phyloP scores from a whole-genome alignment of 2,797 vertebrate species.

The Acomys russatus region DNA sequence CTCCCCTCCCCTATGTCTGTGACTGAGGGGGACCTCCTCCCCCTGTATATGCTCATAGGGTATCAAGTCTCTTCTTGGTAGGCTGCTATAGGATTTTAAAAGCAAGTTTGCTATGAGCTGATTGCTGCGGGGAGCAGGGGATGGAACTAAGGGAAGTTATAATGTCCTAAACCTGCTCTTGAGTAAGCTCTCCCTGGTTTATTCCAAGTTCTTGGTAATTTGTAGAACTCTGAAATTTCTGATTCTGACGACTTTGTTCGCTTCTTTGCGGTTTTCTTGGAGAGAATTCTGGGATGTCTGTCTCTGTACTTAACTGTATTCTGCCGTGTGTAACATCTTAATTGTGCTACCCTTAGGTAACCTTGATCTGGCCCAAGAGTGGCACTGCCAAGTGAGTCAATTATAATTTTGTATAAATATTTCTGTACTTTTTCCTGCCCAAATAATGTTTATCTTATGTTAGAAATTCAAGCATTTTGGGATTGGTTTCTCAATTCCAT shows the following conservation, averaged over 20 bases:
- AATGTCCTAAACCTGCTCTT: background rate
- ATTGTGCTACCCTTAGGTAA: background rate
- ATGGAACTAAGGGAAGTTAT: background rate
- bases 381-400: background rate
- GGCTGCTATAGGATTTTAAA: background rate
- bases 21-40: too few relatives aligned
- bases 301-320: background rate
- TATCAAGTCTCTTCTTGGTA: too few relatives aligned
- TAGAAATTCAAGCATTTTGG: background rate
- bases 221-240: background rate
- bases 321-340: background rate
- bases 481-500: background rate
- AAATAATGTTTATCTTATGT: background rate
- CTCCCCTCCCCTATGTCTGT: too few relatives aligned
- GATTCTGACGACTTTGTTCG: background rate
- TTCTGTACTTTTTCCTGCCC: background rate
- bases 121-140: background rate
- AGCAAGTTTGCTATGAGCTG: background rate
- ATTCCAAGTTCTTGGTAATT: background rate
- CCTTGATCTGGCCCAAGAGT: background rate
- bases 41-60: too few relatives aligned
- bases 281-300: background rate
- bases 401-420: background rate
- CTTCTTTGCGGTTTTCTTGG: background rate
- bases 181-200: background rate